Conservation (phyloP, 2,113 vertebrate species). For the Rhipidura dahli region DNA sequence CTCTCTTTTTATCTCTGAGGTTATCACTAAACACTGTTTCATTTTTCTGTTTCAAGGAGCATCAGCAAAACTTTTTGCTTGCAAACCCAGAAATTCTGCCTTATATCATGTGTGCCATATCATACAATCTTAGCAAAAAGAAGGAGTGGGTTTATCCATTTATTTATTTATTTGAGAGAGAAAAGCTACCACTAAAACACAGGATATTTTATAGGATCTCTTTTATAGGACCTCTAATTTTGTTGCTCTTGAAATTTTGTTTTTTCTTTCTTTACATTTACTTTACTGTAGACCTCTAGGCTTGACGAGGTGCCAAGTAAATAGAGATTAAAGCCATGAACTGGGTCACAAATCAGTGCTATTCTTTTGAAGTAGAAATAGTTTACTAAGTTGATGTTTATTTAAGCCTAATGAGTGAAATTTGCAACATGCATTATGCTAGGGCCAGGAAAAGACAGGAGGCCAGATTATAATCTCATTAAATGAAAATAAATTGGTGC, state of each 20-base stretch:
- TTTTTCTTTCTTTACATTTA: background rate
- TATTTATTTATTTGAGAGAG: background rate
- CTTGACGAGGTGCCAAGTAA: background rate
- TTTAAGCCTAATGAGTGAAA: background rate
- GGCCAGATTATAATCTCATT: background rate
- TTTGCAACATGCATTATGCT: background rate
- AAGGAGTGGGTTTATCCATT: background rate
- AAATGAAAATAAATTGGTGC: background rate
- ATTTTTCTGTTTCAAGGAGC: background rate
- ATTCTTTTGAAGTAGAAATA: background rate
- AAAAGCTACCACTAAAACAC: background rate
- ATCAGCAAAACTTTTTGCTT: background rate
- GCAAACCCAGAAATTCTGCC: background rate
- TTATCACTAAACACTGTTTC: background rate
- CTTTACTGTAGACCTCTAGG: background rate
- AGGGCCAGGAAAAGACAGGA: background rate
- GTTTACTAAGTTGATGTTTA: background rate
- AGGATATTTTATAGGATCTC: background rate
- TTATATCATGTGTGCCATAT: background rate
- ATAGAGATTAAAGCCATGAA: background rate
- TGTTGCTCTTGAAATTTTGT: background rate
- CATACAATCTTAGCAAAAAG: background rate
- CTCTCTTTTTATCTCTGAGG: background rate
- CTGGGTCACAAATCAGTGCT: background rate
- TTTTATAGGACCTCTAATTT: background rate